A percentile compares a stretch with the other conserved stretches of the same genome.
Evolutionary conservation across 2,888 invertebrate species (phyloP).

Genomic region (Acanthosoma haemorrhoidale): DNA sequence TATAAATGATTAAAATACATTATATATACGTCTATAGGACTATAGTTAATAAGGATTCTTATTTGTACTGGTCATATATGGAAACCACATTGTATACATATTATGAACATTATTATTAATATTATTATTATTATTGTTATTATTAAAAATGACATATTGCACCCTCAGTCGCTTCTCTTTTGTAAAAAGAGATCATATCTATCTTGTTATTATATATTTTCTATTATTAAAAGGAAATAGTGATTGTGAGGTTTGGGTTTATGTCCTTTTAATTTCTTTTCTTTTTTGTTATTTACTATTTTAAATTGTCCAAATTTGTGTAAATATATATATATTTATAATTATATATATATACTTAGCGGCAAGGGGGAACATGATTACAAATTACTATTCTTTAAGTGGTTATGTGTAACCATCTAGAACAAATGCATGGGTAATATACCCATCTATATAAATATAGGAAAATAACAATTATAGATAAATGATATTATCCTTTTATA

Average conservation of each 20-base stretch:
- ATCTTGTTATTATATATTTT: background rate
- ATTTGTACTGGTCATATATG: constrained; percentile 25
- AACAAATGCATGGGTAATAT: constrained; percentile 3
- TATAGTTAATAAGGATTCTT: constrained; percentile 25
- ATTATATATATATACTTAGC: background rate
- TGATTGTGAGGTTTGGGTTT: constrained; percentile 23
- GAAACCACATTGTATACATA: constrained; percentile 6
- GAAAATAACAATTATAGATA: constrained; percentile 20
- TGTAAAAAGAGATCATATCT: constrained; percentile 8
- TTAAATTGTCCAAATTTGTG: background rate
- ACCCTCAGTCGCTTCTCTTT: constrained; percentile 23
- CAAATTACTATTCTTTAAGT: background rate
- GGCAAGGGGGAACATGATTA: constrained; percentile 29
- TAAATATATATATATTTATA: background rate
- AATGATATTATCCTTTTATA: constrained; percentile 18
- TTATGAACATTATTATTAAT: constrained; percentile 22
- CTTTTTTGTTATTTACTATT: constrained; percentile 6
- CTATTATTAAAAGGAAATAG: constrained; percentile 9
- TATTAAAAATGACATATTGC: background rate
- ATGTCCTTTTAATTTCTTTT: constrained; percentile 5
- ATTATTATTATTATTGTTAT: constrained; percentile 21
- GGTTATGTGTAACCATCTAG: constrained; percentile 1
- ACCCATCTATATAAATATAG: background rate
- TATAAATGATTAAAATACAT: constrained; percentile 20
- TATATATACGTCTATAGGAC: constrained; percentile 21